phyloP scores from a whole-genome alignment of 2,888 invertebrate species.

The Ectropis crepuscularia region DNA sequence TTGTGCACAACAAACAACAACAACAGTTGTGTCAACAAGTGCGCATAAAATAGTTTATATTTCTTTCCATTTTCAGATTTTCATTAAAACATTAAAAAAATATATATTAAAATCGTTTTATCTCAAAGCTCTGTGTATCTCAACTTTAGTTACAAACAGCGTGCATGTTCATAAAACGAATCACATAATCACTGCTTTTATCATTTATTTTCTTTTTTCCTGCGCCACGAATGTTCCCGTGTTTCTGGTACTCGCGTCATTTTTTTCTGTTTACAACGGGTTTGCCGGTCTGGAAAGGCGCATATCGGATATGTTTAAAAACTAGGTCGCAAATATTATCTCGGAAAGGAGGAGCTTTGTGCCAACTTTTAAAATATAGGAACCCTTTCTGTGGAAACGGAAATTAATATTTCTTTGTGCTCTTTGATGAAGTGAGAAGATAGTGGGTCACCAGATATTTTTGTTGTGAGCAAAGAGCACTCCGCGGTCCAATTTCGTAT shows the following conservation, averaged over 20 bases:
- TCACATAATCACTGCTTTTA: conserved; percentile 7
- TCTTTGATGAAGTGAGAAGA: conserved; percentile 46
- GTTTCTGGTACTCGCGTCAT: conserved; percentile 6
- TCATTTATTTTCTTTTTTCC: conserved; percentile 12
- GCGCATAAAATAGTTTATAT: too few relatives aligned
- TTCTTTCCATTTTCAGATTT: too few relatives aligned
- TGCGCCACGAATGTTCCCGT: neutral
- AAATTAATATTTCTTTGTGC: conserved; percentile 64
- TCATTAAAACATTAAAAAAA: too few relatives aligned
- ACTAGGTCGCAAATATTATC: conserved; percentile 25
- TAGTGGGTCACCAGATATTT: conserved; percentile 44
- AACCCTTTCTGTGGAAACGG: conserved; percentile 49
- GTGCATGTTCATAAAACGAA: conserved; percentile 16
- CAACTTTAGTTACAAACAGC: neutral
- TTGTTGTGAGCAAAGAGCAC: conserved; percentile 22
- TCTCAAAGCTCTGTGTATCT: conserved; percentile 4
- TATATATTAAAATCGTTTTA: too few relatives aligned
- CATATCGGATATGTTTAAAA: conserved; percentile 1
- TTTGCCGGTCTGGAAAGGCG: conserved; percentile 3
- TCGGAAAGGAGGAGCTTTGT: conserved; percentile 29
- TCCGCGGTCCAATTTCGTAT: conserved; percentile 20
- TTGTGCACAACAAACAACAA: too few relatives aligned
- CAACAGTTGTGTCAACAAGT: too few relatives aligned
- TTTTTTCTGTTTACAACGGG: conserved; percentile 15
- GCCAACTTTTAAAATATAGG: conserved; percentile 33